Conservation (phyloP, 2,797 vertebrate genomes). For the Enteromius viviparus region DNA sequence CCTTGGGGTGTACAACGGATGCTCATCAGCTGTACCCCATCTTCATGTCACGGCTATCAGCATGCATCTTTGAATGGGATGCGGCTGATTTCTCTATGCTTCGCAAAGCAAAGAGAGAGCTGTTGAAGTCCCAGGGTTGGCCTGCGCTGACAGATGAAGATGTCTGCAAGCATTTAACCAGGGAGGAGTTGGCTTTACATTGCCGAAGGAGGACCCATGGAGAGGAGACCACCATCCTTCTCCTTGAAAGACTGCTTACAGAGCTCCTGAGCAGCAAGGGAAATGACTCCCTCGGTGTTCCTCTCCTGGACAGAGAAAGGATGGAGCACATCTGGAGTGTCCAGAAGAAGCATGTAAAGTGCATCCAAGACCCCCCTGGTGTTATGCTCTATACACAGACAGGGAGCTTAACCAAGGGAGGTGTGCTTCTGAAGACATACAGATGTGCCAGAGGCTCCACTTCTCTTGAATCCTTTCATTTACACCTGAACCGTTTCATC, state of each 20-base stretch:
- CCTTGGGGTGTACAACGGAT: conserved; percentile 26
- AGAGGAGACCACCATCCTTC: conserved; percentile 19
- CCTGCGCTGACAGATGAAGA: neutral
- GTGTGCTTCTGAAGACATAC: neutral
- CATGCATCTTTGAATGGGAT: conserved; percentile 39
- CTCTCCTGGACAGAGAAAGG: conserved; percentile 31
- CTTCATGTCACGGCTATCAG: conserved; percentile 21
- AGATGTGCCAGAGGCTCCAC: conserved; percentile 52
- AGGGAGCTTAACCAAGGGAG: conserved; percentile 38
- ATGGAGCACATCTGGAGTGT: conserved; percentile 45
- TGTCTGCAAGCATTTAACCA: conserved; percentile 3
- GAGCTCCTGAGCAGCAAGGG: conserved; percentile 23
- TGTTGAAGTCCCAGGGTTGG: conserved; percentile 16
- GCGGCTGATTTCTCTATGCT: conserved; percentile 12
- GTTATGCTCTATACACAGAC: conserved; percentile 24
- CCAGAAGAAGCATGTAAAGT: conserved; percentile 46
- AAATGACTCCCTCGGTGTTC: conserved; percentile 50
- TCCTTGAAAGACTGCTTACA: conserved; percentile 17
- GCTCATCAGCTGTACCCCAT: conserved; percentile 24
- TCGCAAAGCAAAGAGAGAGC: conserved; percentile 26
- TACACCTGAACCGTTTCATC: conserved; percentile 46
- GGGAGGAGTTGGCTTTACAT: conserved; percentile 37
- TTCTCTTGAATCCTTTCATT: conserved; percentile 45
- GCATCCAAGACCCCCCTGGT: conserved; percentile 50
- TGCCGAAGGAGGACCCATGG: conserved; percentile 45